These are phyloP conservation scores for Hemibagrus wyckioides DNA, from an alignment of 2,113 vertebrate species.

Conservation along the genomic window DNA sequence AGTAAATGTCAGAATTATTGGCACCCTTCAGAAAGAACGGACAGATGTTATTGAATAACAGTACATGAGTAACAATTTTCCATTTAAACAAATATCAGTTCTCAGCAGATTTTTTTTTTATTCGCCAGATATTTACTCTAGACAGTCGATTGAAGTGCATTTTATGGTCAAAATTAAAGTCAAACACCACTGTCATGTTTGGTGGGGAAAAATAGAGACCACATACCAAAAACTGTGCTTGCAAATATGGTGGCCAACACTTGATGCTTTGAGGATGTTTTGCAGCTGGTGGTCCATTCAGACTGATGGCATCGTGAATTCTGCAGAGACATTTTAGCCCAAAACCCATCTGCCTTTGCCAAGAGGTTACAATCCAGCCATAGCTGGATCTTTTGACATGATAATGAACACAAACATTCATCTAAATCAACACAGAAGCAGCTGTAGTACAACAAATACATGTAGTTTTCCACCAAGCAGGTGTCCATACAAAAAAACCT, in stretches of 20 bases:
- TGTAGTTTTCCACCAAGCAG: neutral
- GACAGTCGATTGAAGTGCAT: neutral
- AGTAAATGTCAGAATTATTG: neutral
- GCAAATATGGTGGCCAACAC: no score
- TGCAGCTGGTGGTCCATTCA: neutral
- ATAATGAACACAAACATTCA: conserved; percentile 1
- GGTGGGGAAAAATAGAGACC: neutral
- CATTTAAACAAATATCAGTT: neutral
- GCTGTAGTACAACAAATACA: neutral
- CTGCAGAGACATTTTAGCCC: neutral
- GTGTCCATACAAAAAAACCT: neutral
- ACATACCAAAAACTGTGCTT: no score
- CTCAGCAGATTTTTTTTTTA: no score
- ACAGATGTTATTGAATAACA: neutral
- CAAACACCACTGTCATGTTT: neutral
- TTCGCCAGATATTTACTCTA: neutral
- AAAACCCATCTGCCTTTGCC: neutral
- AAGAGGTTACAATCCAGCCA: neutral
- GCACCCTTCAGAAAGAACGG: neutral
- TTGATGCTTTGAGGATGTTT: neutral
- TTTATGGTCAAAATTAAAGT: neutral
- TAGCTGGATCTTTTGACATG: neutral
- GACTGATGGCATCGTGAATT: neutral
- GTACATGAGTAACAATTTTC: no score
- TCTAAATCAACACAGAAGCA: neutral